These are phyloP conservation scores for Andrena minutula DNA, from an alignment of 2,888 invertebrate genomes.

Conservation along the genomic window DNA sequence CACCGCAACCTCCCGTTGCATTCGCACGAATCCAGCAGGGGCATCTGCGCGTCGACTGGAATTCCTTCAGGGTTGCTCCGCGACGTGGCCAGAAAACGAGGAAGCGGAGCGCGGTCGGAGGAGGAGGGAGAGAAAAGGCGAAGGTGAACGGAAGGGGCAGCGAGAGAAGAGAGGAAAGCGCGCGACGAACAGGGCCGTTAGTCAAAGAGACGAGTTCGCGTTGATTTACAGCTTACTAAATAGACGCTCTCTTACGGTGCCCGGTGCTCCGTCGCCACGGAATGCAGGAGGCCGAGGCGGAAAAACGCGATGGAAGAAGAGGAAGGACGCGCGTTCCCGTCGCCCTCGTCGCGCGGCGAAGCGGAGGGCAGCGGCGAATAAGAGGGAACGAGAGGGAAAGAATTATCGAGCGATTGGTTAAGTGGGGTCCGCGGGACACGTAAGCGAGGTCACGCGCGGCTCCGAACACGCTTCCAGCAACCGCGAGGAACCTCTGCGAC, in stretches of 20 bases:
- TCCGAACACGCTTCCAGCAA: conserved; percentile 65
- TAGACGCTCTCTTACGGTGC: conserved; percentile 63
- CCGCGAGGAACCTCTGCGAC: conserved; percentile 38
- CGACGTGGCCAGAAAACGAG: no score
- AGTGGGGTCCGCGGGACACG: conserved; percentile 66
- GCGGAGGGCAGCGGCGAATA: not conserved
- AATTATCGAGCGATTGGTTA: conserved; percentile 67
- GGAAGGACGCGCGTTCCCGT: not conserved
- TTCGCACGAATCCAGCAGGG: no score
- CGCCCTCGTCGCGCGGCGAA: conserved; percentile 4
- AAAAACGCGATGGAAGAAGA: not conserved
- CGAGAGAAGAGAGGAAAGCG: conserved; percentile 18
- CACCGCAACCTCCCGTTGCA: no score
- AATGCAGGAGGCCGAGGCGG: conserved; percentile 39
- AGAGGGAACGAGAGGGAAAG: conserved; percentile 29
- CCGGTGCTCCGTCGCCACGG: conserved; percentile 50
- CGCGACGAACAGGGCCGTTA: conserved; percentile 65
- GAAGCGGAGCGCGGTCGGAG: not conserved
- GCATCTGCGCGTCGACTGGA: no score
- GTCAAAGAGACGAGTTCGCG: conserved; percentile 71
- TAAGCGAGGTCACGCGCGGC: conserved; percentile 71
- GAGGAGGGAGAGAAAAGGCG: not conserved
- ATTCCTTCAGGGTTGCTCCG: no score
- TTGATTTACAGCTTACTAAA: conserved; percentile 78
- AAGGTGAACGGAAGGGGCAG: no score